Base-by-base conservation (phyloP, 2,888 invertebrate genomes). In the Macrophya alboannulata region DNA sequence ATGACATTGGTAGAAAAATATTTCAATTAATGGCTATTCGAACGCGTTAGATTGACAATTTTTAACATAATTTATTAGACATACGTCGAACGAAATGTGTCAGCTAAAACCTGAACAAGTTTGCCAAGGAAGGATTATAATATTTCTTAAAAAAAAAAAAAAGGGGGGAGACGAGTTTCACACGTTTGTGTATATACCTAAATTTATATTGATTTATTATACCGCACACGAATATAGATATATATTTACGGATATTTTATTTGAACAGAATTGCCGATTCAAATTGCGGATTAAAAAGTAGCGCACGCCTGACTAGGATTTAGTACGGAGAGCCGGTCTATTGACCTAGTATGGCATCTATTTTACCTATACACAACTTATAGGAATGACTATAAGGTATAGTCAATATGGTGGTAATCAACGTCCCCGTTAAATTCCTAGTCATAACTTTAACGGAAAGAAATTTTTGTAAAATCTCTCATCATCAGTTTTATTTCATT, bases 231-330 rank as follows among this genome's bases (percentile, higher is more conserved):
- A 21, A 45, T 48, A 71, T 37, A n/a, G 8, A 62, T 62, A 62
- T 10, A 55, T 15, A 37, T 8, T 4, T 37, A 68, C 37, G 15
- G 21, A 74, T 74, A 21, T 83, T 68, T 83, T 68, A 83, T 68
- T 48, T 21, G 25, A 62, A 45, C 51, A 31, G 48, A 83, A 83
- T 83, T 68, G 48, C 48, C 83, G 83, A 83, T 83, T 83, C 71
- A 68, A 83, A 83, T 65, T 68, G 83, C 68, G 83, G 62, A 83
- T 68, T 83, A 65, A 83, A 83, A 83, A 68, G 83, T 83, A 83
- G 83, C 62, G 68, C 55, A 68, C 43, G 83, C 83, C 83, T 83
- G 83, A 83, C 83, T 83, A 68, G 83, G 83, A 83, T 83, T 83
- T 83, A 48, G 83, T 83, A 83, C 83, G 83, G 68, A 71, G 45